Evolutionary conservation across 2,888 invertebrate species (phyloP).

Genomic region (Chorisops tibialis): DNA sequence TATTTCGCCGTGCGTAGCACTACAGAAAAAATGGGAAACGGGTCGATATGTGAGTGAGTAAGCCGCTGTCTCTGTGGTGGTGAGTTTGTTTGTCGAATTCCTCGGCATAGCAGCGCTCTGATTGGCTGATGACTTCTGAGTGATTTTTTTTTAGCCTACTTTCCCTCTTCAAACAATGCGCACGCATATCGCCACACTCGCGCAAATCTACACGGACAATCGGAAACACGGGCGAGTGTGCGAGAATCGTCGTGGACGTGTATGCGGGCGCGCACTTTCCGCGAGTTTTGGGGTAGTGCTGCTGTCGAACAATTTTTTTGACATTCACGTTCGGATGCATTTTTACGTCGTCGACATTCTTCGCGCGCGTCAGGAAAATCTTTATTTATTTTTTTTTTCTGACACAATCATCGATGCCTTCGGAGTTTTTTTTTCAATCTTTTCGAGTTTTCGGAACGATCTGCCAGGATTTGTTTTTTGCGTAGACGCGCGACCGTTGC

Average conservation of each 20-base stretch:
- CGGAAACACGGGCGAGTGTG: neutral
- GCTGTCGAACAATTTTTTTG: constrained; percentile 4
- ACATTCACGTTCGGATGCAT: neutral
- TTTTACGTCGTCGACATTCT: constrained; percentile 8
- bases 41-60: too few relatives aligned
- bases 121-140: constrained; percentile 23
- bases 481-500: neutral
- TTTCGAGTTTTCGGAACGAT: neutral
- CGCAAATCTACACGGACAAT: neutral
- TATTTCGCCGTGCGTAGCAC: too few relatives aligned
- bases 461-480: neutral
- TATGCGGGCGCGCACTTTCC: neutral
- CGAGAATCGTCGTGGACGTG: neutral
- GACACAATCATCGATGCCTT: constrained; percentile 23
- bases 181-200: neutral
- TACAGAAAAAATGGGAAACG: too few relatives aligned
- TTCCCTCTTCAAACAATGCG: constrained; percentile 28
- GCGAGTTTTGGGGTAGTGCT: neutral
- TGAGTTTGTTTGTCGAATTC: neutral
- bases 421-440: constrained; percentile 1
- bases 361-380: constrained; percentile 7
- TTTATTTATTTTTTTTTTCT: neutral
- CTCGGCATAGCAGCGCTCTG: neutral
- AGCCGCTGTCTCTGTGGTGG: too few relatives aligned
- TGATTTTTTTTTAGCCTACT: constrained; percentile 32